These are phyloP conservation scores for Pyralis farinalis DNA, from an alignment of 2,888 invertebrate species.

Conservation along the genomic window DNA sequence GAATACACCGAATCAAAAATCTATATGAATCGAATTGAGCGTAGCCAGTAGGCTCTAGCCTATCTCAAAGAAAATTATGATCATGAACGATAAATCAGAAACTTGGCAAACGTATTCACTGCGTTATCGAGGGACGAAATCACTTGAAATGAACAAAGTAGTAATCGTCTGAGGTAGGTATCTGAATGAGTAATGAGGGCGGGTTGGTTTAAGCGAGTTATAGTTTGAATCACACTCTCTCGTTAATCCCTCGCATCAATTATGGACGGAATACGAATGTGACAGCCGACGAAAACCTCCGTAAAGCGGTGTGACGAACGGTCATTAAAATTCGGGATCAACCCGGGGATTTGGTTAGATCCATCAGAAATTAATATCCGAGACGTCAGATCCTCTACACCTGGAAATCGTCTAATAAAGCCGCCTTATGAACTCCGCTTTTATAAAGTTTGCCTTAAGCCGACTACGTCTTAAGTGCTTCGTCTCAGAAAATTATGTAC, in stretches of 20 bases:
- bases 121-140: slow-evolving; percentile 48
- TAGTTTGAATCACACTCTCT: slow-evolving; percentile 48
- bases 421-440: slow-evolving; percentile 66
- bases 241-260: slow-evolving; percentile 55
- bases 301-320: slow-evolving; percentile 27
- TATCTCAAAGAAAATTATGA: slow-evolving; percentile 48
- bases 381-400: slow-evolving; percentile 66
- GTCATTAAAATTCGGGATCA: slow-evolving; percentile 52
- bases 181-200: slow-evolving; percentile 55
- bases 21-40: too few species aligned
- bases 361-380: slow-evolving; percentile 69
- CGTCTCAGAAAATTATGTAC: slow-evolving; percentile 32
- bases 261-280: slow-evolving; percentile 50
- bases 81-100: slow-evolving; percentile 45
- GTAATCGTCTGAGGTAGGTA: slow-evolving; percentile 49
- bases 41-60: too few species aligned
- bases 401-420: slow-evolving; percentile 69
- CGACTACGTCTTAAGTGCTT: slow-evolving; percentile 45
- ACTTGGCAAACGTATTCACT: slow-evolving; percentile 41
- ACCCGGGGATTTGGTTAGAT: slow-evolving; percentile 42
- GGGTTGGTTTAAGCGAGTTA: slow-evolving; percentile 50
- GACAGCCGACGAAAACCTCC: slow-evolving; percentile 34
- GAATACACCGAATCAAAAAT: too few species aligned
- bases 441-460: slow-evolving; percentile 56
- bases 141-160: slow-evolving; percentile 53